Evolutionary conservation across 1,140 invertebrate genomes (phyloP).

Genomic region (Drosophila triauraria): DNA sequence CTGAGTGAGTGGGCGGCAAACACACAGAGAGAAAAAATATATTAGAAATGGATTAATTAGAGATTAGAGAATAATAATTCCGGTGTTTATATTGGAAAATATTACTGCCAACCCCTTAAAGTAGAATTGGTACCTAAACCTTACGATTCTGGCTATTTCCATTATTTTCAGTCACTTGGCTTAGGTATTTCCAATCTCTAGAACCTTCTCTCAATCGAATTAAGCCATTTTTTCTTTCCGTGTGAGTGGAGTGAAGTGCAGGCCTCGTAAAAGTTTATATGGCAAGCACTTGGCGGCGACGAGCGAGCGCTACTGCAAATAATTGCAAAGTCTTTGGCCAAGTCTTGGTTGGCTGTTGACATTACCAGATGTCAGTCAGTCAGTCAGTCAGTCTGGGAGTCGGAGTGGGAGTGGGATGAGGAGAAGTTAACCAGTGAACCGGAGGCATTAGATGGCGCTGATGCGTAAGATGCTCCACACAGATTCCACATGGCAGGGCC

Average conservation of each 20-base stretch:
- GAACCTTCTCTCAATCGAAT: neutral
- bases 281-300: conserved; percentile 60
- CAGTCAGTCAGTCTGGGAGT: conserved; percentile 23
- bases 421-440: conserved; percentile 28
- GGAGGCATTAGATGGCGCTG: conserved; percentile 55
- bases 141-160: no score
- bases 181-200: no score
- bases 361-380: conserved; percentile 55
- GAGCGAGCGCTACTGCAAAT: conserved; percentile 63
- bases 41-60: neutral
- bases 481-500: conserved; percentile 46
- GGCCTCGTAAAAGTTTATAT: conserved; percentile 67
- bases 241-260: conserved; percentile 34
- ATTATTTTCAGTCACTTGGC: no score
- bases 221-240: conserved; percentile 3
- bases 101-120: no score
- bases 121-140: no score
- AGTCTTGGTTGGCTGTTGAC: conserved; percentile 63
- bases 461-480: conserved; percentile 56
- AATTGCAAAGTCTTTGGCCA: conserved; percentile 68
- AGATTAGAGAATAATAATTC: no score
- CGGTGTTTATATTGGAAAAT: no score
- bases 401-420: neutral
- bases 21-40: neutral
- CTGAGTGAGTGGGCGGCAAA: conserved; percentile 2